Evolutionary conservation across 2,113 vertebrate species (phyloP).

Genomic region (Pollimyrus isidori): DNA sequence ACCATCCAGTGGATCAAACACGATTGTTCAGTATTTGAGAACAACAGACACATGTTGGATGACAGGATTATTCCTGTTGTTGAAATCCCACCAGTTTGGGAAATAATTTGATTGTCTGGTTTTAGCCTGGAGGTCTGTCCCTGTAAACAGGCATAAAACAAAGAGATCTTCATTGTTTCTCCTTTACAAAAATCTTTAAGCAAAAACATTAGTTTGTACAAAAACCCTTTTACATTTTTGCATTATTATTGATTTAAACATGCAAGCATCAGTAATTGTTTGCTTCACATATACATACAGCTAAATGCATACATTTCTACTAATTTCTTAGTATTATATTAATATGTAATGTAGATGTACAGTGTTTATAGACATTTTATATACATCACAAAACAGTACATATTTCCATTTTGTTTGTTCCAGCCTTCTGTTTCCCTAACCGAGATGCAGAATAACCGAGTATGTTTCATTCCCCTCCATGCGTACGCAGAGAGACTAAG

Average conservation of each 20-base stretch:
- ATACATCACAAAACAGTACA: background rate
- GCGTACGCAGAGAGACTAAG: background rate
- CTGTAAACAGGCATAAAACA: background rate
- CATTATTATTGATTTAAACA: background rate
- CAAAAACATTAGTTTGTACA: background rate
- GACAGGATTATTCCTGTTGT: background rate
- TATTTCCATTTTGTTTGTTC: background rate
- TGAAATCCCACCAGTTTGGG: background rate
- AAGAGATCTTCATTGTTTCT: background rate
- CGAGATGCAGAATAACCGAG: background rate
- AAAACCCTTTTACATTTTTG: background rate
- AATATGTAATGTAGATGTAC: background rate
- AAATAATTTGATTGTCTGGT: background rate
- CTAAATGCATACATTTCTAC: background rate
- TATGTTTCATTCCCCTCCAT: background rate
- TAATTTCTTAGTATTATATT: background rate
- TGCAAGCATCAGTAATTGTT: background rate
- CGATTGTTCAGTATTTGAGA: background rate
- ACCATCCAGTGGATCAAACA: background rate
- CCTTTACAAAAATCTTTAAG: background rate
- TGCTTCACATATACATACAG: background rate
- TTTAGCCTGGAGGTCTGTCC: background rate
- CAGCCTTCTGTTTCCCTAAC: background rate
- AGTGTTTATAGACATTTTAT: background rate
- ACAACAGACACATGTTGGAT: background rate